Evolutionary conservation across 2,113 vertebrate genomes (phyloP).

Genomic region (Hemiscyllium ocellatum): DNA sequence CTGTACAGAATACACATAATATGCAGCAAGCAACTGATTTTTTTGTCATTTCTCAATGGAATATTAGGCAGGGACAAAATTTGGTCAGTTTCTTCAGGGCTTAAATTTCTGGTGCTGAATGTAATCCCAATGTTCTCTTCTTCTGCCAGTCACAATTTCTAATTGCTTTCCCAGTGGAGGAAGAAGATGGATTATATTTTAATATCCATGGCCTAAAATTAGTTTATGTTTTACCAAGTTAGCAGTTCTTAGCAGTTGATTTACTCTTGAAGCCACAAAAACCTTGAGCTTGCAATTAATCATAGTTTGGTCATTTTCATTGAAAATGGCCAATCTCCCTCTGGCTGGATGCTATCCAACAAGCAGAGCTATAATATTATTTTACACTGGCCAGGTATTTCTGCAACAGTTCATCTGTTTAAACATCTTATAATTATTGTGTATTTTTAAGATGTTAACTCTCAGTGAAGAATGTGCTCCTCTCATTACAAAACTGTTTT

Average conservation of each 20-base stretch:
- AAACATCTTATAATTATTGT: background rate
- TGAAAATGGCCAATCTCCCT: conserved; percentile 55
- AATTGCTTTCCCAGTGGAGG: conserved; percentile 71
- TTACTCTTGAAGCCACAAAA: conserved; percentile 75
- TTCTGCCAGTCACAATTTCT: conserved; percentile 73
- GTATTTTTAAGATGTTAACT: background rate
- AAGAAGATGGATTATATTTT: conserved; percentile 90
- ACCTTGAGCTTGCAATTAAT: conserved; percentile 69
- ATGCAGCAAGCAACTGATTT: background rate
- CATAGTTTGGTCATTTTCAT: conserved; percentile 50
- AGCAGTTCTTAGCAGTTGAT: conserved; percentile 73
- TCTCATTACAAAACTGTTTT: background rate
- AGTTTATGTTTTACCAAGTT: conserved; percentile 83
- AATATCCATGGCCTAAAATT: conserved; percentile 77
- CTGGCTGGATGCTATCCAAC: conserved; percentile 56
- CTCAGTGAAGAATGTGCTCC: background rate
- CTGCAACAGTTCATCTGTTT: background rate
- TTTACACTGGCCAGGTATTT: background rate
- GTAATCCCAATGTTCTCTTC: conserved; percentile 63
- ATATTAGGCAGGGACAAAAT: conserved; percentile 4
- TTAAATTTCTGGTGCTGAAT: conserved; percentile 51
- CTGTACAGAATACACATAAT: background rate
- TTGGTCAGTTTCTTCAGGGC: conserved; percentile 50
- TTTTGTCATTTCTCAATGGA: conserved; percentile 11
- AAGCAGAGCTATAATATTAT: background rate